Conservation (phyloP, 2,797 vertebrate genomes). For the Liparis tanakae region DNA sequence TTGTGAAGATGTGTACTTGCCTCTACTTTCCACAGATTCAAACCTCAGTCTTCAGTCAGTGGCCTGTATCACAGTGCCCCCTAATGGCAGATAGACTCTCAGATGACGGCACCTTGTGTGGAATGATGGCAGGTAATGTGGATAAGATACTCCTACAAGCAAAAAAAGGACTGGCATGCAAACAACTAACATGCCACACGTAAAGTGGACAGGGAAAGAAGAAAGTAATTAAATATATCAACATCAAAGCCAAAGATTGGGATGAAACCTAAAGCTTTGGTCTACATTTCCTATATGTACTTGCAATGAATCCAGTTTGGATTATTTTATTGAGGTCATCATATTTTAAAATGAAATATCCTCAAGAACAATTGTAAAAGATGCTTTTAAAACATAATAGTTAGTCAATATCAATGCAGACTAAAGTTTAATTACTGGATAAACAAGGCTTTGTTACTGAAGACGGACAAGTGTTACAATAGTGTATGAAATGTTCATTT, state of each 20-base stretch:
- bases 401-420: background rate
- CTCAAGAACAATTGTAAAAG: background rate
- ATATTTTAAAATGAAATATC: conserved; percentile 3
- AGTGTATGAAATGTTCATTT: background rate
- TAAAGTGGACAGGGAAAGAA: background rate
- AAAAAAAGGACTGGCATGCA: conserved; percentile 9
- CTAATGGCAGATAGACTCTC: conserved; percentile 68
- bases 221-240: background rate
- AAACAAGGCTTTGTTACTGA: background rate
- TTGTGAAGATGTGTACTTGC: conserved; percentile 45
- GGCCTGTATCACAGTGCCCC: conserved; percentile 82
- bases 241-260: background rate
- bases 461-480: background rate
- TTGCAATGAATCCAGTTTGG: background rate
- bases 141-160: conserved; percentile 27
- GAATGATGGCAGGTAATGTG: conserved; percentile 32
- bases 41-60: conserved; percentile 36
- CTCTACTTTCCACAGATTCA: conserved; percentile 47
- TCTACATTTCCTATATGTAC: background rate
- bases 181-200: background rate
- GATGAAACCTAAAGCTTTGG: background rate
- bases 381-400: background rate
- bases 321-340: background rate
- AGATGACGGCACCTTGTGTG: conserved; percentile 18
- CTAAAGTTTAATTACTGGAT: background rate